Conservation (phyloP, 2,113 vertebrate species). For the Crotophaga sulcirostris region DNA sequence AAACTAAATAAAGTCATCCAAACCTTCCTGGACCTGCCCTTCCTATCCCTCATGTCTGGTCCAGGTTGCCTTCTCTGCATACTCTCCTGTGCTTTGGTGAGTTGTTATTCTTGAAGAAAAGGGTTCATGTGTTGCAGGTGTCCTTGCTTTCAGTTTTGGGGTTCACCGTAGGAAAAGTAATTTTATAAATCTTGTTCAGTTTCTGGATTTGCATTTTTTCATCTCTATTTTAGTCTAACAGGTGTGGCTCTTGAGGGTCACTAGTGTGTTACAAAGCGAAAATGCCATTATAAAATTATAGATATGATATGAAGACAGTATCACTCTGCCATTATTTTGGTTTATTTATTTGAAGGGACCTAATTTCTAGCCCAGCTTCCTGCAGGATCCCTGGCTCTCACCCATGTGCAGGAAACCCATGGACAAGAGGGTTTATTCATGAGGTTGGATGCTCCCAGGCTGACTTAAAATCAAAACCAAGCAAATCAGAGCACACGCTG, state of each 20-base stretch:
- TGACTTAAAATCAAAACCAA: background rate
- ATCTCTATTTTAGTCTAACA: no score
- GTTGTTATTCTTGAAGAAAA: background rate
- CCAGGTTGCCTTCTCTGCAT: background rate
- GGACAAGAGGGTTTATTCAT: background rate
- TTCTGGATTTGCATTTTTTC: no score
- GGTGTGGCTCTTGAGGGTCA: no score
- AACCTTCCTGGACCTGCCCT: no score
- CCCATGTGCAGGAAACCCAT: accelerated
- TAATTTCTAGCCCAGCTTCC: background rate
- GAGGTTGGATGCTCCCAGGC: background rate
- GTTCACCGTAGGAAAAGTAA: background rate
- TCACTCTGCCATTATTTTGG: background rate
- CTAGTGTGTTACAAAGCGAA: background rate
- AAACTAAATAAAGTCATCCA: background rate
- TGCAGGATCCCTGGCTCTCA: accelerated
- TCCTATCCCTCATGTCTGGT: background rate
- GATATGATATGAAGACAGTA: background rate
- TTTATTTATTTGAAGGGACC: background rate
- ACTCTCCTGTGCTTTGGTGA: background rate
- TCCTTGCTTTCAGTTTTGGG: background rate
- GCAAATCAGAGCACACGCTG: background rate
- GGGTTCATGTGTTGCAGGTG: background rate
- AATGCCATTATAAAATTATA: background rate
- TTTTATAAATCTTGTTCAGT: no score